Base-by-base conservation (phyloP, 23 tunicate genomes). In the Pegea sp. region DNA sequence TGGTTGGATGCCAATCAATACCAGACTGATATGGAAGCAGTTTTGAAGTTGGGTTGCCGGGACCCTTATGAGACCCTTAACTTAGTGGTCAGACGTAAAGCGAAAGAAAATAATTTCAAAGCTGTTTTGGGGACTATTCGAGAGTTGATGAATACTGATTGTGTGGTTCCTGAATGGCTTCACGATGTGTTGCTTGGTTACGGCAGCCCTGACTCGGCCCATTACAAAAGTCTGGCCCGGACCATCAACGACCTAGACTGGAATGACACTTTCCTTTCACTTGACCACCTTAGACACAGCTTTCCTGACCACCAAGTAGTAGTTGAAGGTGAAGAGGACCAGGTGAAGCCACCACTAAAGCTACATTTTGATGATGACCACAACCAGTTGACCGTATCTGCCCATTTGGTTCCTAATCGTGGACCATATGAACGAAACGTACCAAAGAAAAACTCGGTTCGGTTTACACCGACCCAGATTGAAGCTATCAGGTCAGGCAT, bases 81-180 rank as follows among this genome's bases (percentile, higher is more conserved):
- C 51, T 57, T 91, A 27, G 75, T 91, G 22, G 68, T 91, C 26
- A 61, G 99, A 24, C 69, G 99, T 50, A 91, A 91, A 64, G 79
- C 99, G 3, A 91, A 91, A 72, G 99, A 91, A 53, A 91, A 91
- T 51, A 91, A 91, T 54, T 91, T 91, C 60, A 91, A 91, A 53
- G 99, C 99, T 19, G 99, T 91, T 13, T 62, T 91, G 32, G 78
- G 76, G 22, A 91, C 99, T 2, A 91, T 91, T 30, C 72, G 99
- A 1, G 73, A 64, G 20, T 48, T 91, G 43, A 91, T 91, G 99
- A 91, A 91, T 49, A 89, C 91, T 42, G 65, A 73, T 44, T 91
- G 99, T 63, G 99, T 91, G 44, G 99, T 91, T 2, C 99, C 99
- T 27, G 89, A 80, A 27, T 91, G 99, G 99, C 54, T 91, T n/a